Percentiles rank a stretch among this genome's conserved stretches.
phyloP scores from a whole-genome alignment of 2,113 vertebrate species.

The Rhinoderma darwinii region DNA sequence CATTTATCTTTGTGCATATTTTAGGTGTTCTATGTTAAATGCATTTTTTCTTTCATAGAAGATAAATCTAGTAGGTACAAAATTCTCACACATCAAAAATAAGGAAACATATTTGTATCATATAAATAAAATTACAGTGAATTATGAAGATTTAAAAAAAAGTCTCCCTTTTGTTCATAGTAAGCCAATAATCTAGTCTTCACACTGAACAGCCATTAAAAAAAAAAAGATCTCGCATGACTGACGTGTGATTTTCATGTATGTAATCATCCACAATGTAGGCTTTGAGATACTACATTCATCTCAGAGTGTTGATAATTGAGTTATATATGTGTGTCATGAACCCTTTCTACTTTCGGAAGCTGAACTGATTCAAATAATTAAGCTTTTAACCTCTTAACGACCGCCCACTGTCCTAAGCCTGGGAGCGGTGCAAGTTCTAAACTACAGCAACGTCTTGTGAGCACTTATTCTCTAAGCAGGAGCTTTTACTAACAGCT shows the following conservation, averaged over 20 bases:
- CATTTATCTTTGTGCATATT: too few relatives aligned
- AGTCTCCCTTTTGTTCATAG: background rate
- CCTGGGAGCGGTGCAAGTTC: too few relatives aligned
- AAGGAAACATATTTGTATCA: background rate
- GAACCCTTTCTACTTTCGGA: background rate
- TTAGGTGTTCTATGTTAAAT: too few relatives aligned
- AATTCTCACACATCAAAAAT: background rate
- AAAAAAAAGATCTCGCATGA: constrained; percentile 3
- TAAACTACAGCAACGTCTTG: too few relatives aligned
- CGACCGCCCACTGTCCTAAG: too few relatives aligned
- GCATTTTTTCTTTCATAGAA: too few relatives aligned
- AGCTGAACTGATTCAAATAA: too few relatives aligned
- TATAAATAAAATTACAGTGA: background rate
- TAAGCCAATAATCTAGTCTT: background rate
- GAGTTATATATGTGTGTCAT: background rate
- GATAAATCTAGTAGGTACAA: background rate
- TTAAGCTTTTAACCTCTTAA: too few relatives aligned
- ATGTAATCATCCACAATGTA: background rate
- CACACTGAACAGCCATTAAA: background rate
- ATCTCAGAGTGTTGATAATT: background rate
- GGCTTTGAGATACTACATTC: background rate
- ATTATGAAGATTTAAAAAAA: too few relatives aligned
- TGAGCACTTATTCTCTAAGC: too few relatives aligned
- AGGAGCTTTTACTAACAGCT: too few relatives aligned
- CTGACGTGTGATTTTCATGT: background rate